Percentiles rank a stretch among this genome's conserved stretches.
These are phyloP conservation scores for Trichechus manatus DNA, from an alignment of 2,113 vertebrate genomes.

Conservation along the genomic window DNA sequence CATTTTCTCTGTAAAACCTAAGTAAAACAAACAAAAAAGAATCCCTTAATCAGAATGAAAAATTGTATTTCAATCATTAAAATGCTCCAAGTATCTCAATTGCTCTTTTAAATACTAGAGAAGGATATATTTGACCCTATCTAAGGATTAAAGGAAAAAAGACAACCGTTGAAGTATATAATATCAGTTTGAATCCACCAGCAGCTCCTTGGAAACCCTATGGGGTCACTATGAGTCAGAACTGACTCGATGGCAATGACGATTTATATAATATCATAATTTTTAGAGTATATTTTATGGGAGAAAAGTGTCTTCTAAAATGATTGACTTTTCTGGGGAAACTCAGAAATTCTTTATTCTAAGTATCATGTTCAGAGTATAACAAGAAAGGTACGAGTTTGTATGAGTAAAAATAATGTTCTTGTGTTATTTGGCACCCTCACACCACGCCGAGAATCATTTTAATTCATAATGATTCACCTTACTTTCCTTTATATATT, in stretches of 20 bases:
- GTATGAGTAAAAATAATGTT: neutral
- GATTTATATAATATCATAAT: neutral
- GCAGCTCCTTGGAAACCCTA: too few species aligned
- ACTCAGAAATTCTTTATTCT: neutral
- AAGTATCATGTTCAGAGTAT: too few species aligned
- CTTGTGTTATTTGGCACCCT: neutral
- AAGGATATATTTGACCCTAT: neutral
- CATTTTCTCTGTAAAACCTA: neutral
- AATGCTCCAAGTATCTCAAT: neutral
- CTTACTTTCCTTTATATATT: neutral
- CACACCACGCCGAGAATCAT: too few species aligned
- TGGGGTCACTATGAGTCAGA: too few species aligned
- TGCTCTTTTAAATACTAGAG: neutral
- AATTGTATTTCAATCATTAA: neutral
- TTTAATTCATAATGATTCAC: accelerated
- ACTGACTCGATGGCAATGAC: too few species aligned
- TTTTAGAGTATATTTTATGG: neutral
- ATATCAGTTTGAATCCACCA: too few species aligned
- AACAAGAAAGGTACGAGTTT: neutral
- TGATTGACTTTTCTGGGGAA: neutral
- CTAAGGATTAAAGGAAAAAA: neutral
- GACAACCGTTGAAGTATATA: neutral
- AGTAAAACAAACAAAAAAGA: neutral
- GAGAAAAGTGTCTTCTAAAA: neutral
- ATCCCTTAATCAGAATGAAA: neutral